phyloP scores from a whole-genome alignment of 2,113 vertebrate species.

The Eubucco bourcierii region DNA sequence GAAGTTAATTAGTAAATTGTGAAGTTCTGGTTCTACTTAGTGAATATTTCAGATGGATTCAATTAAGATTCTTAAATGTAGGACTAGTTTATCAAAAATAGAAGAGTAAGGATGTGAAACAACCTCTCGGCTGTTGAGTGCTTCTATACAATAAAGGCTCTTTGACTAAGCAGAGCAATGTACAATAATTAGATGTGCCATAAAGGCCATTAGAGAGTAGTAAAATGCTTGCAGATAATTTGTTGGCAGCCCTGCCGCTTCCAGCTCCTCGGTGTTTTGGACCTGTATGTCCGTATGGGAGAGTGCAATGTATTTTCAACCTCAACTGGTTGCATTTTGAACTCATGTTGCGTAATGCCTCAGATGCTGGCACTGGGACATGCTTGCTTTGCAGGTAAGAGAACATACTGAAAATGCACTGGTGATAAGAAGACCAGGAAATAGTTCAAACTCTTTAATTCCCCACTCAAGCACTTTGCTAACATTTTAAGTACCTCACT shows the following conservation, averaged over 20 bases:
- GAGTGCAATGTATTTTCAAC: background rate
- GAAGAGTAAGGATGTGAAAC: conserved; percentile 50
- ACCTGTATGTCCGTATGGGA: background rate
- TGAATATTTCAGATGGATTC: conserved; percentile 64
- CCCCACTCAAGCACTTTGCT: background rate
- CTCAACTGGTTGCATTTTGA: background rate
- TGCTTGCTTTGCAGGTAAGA: conserved; percentile 10
- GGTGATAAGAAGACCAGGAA: background rate
- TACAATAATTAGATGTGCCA: conserved; percentile 51
- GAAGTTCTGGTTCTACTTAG: conserved; percentile 44
- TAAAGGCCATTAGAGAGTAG: conserved; percentile 9
- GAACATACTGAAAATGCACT: background rate
- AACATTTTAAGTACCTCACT: background rate
- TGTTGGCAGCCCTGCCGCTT: background rate
- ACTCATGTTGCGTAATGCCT: background rate
- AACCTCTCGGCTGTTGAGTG: conserved; percentile 16
- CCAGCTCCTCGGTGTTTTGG: background rate
- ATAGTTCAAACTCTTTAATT: conserved; percentile 1
- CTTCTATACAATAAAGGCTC: background rate
- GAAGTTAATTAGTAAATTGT: conserved; percentile 57
- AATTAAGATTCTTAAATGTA: conserved; percentile 46
- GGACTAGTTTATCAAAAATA: conserved; percentile 57
- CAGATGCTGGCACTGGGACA: background rate
- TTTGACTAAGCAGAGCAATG: conserved; percentile 6
- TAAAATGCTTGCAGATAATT: background rate